Conservation (phyloP, 2,888 invertebrate species). For the Leptopilina myrica region DNA sequence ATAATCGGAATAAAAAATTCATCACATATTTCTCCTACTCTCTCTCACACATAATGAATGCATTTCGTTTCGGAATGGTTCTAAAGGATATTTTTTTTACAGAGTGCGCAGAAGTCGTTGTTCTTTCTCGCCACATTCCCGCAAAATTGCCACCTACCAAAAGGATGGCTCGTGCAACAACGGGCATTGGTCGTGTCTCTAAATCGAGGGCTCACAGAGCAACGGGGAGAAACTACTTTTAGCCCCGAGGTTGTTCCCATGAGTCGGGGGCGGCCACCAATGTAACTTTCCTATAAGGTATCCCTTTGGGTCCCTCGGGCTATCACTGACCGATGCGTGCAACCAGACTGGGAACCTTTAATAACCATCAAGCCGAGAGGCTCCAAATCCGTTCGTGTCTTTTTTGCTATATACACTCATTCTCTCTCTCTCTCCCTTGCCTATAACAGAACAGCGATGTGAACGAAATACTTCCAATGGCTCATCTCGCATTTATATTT, state of each 20-base stretch:
- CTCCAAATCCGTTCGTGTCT: slow-evolving; percentile 27
- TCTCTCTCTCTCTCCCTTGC: neutral
- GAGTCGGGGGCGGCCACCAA: slow-evolving; percentile 69
- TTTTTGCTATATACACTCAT: slow-evolving; percentile 10
- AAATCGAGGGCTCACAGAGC: slow-evolving; percentile 47
- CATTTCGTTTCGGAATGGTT: neutral
- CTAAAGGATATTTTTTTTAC: slow-evolving; percentile 8
- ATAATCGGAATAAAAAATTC: no score
- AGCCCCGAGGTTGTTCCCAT: slow-evolving; percentile 71
- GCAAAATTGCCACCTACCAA: slow-evolving; percentile 55
- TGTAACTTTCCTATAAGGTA: slow-evolving; percentile 56
- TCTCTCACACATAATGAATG: neutral
- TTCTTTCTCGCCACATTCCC: slow-evolving; percentile 56
- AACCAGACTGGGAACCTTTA: slow-evolving; percentile 58
- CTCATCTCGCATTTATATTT: neutral
- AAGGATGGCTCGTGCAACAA: slow-evolving; percentile 38
- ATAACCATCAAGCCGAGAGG: slow-evolving; percentile 50
- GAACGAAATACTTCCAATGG: neutral
- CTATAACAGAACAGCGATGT: slow-evolving; percentile 21
- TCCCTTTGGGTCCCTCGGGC: slow-evolving; percentile 56
- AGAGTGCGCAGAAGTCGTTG: slow-evolving; percentile 5
- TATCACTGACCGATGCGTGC: slow-evolving; percentile 60
- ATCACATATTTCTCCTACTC: no score
- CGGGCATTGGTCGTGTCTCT: slow-evolving; percentile 43
- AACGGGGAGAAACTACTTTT: slow-evolving; percentile 43